A percentile compares a stretch with the other conserved stretches of the same genome.
Evolutionary conservation across 2,888 invertebrate species (phyloP).

Genomic region (Drosophila infuscata): DNA sequence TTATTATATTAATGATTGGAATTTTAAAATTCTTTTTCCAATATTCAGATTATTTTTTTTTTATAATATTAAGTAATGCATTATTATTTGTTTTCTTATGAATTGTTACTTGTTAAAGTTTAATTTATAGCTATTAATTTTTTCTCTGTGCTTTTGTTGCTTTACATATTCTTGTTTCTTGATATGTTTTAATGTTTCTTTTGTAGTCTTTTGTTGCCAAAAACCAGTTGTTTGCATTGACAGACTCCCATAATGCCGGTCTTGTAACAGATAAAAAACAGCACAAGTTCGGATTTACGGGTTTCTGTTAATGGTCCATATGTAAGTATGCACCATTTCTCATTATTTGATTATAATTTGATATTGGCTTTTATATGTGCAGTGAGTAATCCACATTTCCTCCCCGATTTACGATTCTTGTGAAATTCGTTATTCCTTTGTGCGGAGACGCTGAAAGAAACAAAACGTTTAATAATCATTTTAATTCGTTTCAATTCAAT

Average conservation of each 20-base stretch:
- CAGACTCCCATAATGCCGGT: constrained; percentile 86
- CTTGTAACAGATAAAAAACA: constrained; percentile 84
- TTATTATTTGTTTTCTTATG: constrained; percentile 1
- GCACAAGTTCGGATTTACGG: constrained; percentile 86
- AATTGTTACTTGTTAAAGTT: background rate
- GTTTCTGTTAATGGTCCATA: constrained; percentile 86
- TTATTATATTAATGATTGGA: background rate
- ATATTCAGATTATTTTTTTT: background rate
- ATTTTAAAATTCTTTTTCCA: background rate
- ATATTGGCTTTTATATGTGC: constrained; percentile 23
- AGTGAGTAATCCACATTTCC: background rate
- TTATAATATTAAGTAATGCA: background rate
- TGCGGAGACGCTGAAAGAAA: constrained; percentile 7
- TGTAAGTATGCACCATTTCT: constrained; percentile 82
- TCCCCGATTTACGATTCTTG: constrained; percentile 32
- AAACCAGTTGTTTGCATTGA: constrained; percentile 85
- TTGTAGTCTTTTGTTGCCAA: constrained; percentile 60
- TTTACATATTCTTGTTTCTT: background rate
- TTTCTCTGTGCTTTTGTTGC: background rate
- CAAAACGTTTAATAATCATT: background rate
- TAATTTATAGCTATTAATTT: background rate
- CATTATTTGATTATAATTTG: constrained; percentile 34
- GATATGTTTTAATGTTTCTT: background rate
- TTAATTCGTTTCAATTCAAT: background rate
- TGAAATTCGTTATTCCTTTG: constrained; percentile 35